Evolutionary conservation across 1,140 invertebrate genomes (phyloP), one percentile per base, ranked within the genome.

Genomic region (Drosophila aff.): DNA sequence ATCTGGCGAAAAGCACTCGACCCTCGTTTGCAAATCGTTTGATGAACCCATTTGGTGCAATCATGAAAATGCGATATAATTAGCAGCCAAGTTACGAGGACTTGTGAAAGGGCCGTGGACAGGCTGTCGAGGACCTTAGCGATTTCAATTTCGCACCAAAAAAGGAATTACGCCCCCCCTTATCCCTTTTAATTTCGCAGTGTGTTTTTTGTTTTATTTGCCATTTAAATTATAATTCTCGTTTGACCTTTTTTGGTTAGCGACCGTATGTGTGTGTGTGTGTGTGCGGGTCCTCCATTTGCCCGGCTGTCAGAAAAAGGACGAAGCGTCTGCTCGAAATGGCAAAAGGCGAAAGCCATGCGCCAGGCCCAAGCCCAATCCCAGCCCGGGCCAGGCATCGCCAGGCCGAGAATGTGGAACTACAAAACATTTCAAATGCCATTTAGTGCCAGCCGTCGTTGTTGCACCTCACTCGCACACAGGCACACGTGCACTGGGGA

Each of bases 341-440:
- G 76, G 76, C 57, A 77, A 78, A 77, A 77, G 75, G 74, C 75
- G 64, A 78, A 69, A 78, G 63, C 57, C 65, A 46, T 76, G 74
- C 64, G 71, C 58, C 75, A 44, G 73, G 62, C 13, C 52, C 52
- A 16, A 15, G 21, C n/a, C 52, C n/a, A n/a, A n/a, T n/a, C n/a
- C n/a, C n/a, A n/a, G n/a, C n/a, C n/a, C n/a, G n/a, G n/a, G n/a
- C n/a, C n/a, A n/a, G n/a, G n/a, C n/a, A n/a, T n/a, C n/a, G n/a
- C 53, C 57, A 55, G 47, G 63, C 63, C 38, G 38, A 79, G 57
- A 79, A 74, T 74, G 76, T 72, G 76, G 66, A 79, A 79, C 76
- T 79, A 79, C 76, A 79, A 79, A 79, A 79, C 76, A 80, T 80
- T 80, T 80, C 57, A 80, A 80, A 80, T 80, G 77, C 76, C 77